phyloP scores from a whole-genome alignment of 2,113 vertebrate genomes.

The Oryzias celebensis region DNA sequence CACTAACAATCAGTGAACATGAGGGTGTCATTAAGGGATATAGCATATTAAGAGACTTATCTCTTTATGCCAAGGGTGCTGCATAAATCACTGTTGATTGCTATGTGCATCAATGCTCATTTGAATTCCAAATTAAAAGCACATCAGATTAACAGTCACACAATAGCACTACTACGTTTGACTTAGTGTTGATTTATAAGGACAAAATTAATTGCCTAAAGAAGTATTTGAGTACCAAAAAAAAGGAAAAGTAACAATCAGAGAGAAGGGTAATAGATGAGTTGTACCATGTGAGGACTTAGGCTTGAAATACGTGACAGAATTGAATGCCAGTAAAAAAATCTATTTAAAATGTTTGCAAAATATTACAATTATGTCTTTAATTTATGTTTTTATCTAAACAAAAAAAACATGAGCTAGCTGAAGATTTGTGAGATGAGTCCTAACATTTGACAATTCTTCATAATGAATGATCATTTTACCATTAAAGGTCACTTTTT shows the following conservation, averaged over 20 bases:
- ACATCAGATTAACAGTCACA: constrained; percentile 28
- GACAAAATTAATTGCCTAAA: constrained; percentile 29
- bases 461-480: too few species aligned
- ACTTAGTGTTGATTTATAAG: constrained; percentile 27
- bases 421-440: too few species aligned
- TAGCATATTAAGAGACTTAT: constrained; percentile 15
- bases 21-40: constrained; percentile 1
- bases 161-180: constrained; percentile 18
- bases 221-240: background rate
- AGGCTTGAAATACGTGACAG: background rate
- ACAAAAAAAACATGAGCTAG: too few species aligned
- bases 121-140: constrained; percentile 37
- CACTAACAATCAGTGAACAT: constrained; percentile 9
- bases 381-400: too few species aligned
- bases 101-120: constrained; percentile 18
- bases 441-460: too few species aligned
- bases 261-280: constrained; percentile 14
- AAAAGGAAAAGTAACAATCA: constrained; percentile 33
- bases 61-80: constrained; percentile 12
- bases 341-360: too few species aligned
- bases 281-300: constrained; percentile 9
- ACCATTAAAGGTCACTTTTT: too few species aligned
- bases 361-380: too few species aligned
- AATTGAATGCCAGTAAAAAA: too few species aligned
- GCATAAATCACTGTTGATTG: constrained; percentile 28